These are phyloP conservation scores for Drosophila leontia DNA, from an alignment of 1,140 invertebrate species.

Conservation along the genomic window DNA sequence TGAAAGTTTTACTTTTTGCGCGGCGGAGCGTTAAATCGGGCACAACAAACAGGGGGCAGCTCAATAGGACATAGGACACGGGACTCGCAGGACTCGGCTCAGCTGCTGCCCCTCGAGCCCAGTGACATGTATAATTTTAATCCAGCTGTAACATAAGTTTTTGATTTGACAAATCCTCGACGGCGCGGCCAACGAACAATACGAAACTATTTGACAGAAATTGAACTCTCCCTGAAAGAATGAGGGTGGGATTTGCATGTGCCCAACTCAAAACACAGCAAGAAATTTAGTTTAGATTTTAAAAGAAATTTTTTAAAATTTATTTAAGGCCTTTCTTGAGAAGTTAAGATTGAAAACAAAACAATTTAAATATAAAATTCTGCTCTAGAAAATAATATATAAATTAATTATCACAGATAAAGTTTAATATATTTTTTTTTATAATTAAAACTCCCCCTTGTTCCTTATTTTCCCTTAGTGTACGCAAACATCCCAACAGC, in stretches of 20 bases:
- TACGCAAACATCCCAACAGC: constrained; percentile 58
- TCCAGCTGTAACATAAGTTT: constrained; percentile 84
- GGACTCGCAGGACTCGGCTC: constrained; percentile 25
- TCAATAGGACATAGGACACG: constrained; percentile 19
- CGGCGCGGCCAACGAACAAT: constrained; percentile 37
- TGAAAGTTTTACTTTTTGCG: constrained; percentile 82
- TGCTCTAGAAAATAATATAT: no score
- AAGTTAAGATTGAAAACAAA: neutral
- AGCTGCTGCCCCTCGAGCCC: constrained; percentile 33
- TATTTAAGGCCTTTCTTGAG: neutral
- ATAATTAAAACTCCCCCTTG: neutral
- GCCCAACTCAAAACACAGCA: neutral
- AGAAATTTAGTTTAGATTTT: neutral
- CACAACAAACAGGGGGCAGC: constrained; percentile 50
- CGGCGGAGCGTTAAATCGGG: constrained; percentile 84
- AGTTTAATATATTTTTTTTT: no score
- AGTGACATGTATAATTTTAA: constrained; percentile 84
- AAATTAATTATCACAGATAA: no score
- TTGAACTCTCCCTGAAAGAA: constrained; percentile 62
- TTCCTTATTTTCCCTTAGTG: constrained; percentile 1
- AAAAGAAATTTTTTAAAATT: neutral
- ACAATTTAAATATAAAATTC: no score
- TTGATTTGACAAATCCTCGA: constrained; percentile 80
- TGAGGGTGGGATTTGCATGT: constrained; percentile 44
- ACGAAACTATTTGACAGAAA: constrained; percentile 80